Base-by-base conservation (phyloP, 2,113 vertebrate species). In the Siniperca chuatsi region DNA sequence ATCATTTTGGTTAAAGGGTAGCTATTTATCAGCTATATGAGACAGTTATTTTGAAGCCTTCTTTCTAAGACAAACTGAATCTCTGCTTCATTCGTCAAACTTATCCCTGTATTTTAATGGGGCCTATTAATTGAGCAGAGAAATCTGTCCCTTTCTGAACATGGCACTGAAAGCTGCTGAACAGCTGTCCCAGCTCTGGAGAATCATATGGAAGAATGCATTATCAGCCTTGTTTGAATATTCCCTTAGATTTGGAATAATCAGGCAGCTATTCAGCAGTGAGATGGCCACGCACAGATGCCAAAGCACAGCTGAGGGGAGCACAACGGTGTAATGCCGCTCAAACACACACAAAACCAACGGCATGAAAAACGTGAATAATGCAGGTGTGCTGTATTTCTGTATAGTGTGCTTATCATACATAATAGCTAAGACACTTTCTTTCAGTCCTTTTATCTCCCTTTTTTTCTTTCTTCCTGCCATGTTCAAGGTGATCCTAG, bases 201-300 rank as follows among this genome's bases (percentile, higher is more conserved):
- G 92, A 93, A 94, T 94, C 93, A 94, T 94, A 94, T 89, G 84
- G 93, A 94, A 92, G 89, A 94, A 93, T 93, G 90, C 92, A 94
- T 95, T 94, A 95, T 90, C 57, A 89, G 88, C 92, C 94, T 94
- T 93, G 92, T 94, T 92, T 95, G 92, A 95, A 95, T 93, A 94
- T 94, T 93, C 91, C 89, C 92, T 93, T 68, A 91, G 87, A 94
- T 94, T 94, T 92, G 86, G 93, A 94, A 95, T 95, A 94, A 96
- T 96, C 94, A 95, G 91, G 86, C 87, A 76, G 92, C 93, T 92
- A 94, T 94, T 96, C 95, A 95, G 92, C 86, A 76, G 90, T 64
- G 89, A 94, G 91, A 93, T 92, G 92, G 90, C 92, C 85, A 86
- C 64, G 93, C 93, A 88, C 94, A 95, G 90, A 94, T 95, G 94